Evolutionary conservation across 2,888 invertebrate species (phyloP), one percentile per base, ranked within the genome.

Genomic region (Dynastes grantii): DNA sequence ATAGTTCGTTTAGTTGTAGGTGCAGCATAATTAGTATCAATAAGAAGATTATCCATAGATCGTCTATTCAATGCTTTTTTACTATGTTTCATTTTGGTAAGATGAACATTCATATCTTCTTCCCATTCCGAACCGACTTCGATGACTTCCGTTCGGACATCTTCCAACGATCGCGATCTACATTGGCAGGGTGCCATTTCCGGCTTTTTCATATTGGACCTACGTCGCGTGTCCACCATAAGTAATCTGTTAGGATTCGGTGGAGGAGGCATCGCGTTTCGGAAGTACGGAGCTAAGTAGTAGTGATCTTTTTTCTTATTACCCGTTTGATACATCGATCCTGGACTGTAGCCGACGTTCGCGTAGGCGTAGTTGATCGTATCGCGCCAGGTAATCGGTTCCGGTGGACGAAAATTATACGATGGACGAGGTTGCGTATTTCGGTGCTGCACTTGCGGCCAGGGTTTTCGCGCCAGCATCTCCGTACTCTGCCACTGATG

Each of bases 161-260:
- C 94, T 84, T 95, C 95, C 87, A 95, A 90, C 1, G 94, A 94
- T 77, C 93, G 91, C 16, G 94, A 94, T 67, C 94, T 90, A 86
- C 93, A 93, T 29, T 92, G 92, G 84, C 93, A 93, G 81, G 88
- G 89, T 51, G 89, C 85, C 55, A 84, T 76, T 71, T 83, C 81
- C 8, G 82, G 73, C 79, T 80, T 80, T 37, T 77, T 78, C 40
- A 76, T 45, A 76, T 85, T 82, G 2, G 85, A 83, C 40, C 84
- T 83, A 32, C 86, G 84, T 13, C 85, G 82, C 1, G 86, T 85
- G 81, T 88, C 88, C 27, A 87, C 84, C 85, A 88, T 86, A 75
- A 89, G 80, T 6, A 88, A 80, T 79, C 87, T 83, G 64, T 82
- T 84, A 5, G 87, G 86, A 78, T 86, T 86, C 85, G 91, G 85